Conservation (phyloP, 1,140 invertebrate species). For the Philotrypesis tridentata region DNA sequence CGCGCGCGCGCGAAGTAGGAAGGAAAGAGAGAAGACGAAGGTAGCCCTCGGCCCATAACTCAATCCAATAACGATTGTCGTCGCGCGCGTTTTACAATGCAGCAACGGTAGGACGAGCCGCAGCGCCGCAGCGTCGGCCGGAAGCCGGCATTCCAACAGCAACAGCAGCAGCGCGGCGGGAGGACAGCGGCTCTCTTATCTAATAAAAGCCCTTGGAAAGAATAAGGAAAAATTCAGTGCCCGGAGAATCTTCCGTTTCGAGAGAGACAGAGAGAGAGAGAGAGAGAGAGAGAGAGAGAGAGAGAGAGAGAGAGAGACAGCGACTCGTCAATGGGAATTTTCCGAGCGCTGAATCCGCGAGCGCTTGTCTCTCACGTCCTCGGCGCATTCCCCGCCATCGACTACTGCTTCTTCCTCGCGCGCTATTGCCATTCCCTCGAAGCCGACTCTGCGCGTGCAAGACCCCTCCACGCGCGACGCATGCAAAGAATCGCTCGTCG, state of each 20-base stretch:
- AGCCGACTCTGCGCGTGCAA: conserved; percentile 8
- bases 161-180: neutral
- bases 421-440: conserved; percentile 12
- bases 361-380: conserved; percentile 17
- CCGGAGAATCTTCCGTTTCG: no score
- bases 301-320: no score
- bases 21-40: neutral
- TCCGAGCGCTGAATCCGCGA: conserved; percentile 18
- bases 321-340: conserved; percentile 30
- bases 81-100: conserved; percentile 7
- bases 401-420: neutral
- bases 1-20: neutral
- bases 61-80: conserved; percentile 48
- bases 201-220: conserved; percentile 40
- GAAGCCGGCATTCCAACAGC: conserved; percentile 37
- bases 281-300: no score
- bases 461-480: neutral
- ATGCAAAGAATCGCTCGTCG: neutral
- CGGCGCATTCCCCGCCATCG: conserved; percentile 28
- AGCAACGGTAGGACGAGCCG: neutral
- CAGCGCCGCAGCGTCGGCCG: neutral
- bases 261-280: no score
- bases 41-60: conserved; percentile 26
- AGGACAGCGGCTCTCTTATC: conserved; percentile 27
- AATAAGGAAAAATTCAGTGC: conserved; percentile 11